These are phyloP conservation scores for Vultur gryphus DNA, from an alignment of 2,797 vertebrate species.

Conservation along the genomic window DNA sequence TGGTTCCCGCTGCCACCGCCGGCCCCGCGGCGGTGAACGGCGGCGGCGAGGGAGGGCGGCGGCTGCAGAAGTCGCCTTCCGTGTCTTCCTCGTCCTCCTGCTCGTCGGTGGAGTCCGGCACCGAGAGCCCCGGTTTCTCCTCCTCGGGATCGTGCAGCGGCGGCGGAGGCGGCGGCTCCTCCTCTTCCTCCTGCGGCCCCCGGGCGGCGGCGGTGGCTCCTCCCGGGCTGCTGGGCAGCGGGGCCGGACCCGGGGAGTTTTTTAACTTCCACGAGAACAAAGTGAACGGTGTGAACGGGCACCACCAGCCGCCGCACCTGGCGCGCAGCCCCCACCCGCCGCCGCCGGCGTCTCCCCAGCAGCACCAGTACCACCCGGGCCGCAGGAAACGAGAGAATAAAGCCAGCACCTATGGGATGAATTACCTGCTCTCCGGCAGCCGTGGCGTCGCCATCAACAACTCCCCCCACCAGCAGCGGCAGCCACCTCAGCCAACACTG, in stretches of 20 bases:
- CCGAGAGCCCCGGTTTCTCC: conserved; percentile 81
- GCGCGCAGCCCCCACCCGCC: conserved; percentile 67
- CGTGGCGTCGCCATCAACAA: conserved; percentile 47
- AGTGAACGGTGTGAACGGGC: conserved; percentile 74
- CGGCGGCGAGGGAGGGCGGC: conserved; percentile 62
- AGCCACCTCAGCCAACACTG: conserved; percentile 13
- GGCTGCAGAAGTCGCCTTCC: conserved; percentile 80
- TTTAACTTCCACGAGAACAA: conserved; percentile 77
- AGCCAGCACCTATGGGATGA: conserved; percentile 96
- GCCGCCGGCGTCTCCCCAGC: conserved; percentile 67
- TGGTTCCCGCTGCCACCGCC: conserved; percentile 40
- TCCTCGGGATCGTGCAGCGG: conserved; percentile 69
- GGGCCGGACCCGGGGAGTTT: conserved; percentile 69
- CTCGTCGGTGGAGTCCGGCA: conserved; percentile 82
- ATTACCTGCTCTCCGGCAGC: conserved; percentile 88
- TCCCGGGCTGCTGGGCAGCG: conserved; percentile 66
- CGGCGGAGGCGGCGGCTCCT: conserved; percentile 50
- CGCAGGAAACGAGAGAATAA: conserved; percentile 96
- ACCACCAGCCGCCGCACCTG: conserved; percentile 60
- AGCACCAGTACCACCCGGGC: conserved; percentile 86
- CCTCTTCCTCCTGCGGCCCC: conserved; percentile 58
- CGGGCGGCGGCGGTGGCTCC: conserved; percentile 55
- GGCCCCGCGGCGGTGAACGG: conserved; percentile 40
- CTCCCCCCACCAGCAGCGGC: conserved; percentile 58
- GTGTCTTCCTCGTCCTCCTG: conserved; percentile 78